A percentile compares a stretch with the other conserved stretches of the same genome.
phyloP scores from a whole-genome alignment of 2,888 invertebrate genomes.

The Drosophila pullipes region DNA sequence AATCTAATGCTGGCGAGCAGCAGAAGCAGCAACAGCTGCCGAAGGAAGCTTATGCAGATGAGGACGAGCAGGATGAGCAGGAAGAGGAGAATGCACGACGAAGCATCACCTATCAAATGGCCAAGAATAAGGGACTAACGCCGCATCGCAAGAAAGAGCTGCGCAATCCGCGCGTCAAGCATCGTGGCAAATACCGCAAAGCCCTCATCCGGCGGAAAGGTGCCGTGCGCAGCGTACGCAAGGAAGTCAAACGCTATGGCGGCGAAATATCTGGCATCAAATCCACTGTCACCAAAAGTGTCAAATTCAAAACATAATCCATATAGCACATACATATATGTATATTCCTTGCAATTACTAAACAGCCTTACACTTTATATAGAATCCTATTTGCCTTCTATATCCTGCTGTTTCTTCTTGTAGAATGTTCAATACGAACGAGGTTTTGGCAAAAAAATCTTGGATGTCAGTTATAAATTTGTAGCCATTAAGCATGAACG shows the following conservation, averaged over 20 bases:
- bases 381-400: not conserved
- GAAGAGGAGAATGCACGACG: constrained; percentile 87
- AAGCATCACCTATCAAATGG: constrained; percentile 96
- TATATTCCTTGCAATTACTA: constrained; percentile 4
- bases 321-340: constrained; percentile 7
- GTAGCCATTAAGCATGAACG: not conserved
- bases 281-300: constrained; percentile 93
- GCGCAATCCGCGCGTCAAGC: constrained; percentile 97
- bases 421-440: not conserved
- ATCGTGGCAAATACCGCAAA: constrained; percentile 95
- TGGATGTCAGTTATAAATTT: not conserved
- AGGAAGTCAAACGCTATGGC: constrained; percentile 92
- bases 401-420: not conserved
- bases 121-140: constrained; percentile 97
- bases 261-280: constrained; percentile 98
- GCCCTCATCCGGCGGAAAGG: constrained; percentile 97
- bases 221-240: constrained; percentile 93
- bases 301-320: constrained; percentile 90
- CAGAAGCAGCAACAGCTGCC: constrained; percentile 30
- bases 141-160: constrained; percentile 96
- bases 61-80: constrained; percentile 83
- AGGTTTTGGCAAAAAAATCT: not conserved
- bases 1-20: not conserved
- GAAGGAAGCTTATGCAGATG: constrained; percentile 80
- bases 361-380: not conserved